Base-by-base conservation (phyloP, 2,888 invertebrate species). In the Megalurothrips usitatus region DNA sequence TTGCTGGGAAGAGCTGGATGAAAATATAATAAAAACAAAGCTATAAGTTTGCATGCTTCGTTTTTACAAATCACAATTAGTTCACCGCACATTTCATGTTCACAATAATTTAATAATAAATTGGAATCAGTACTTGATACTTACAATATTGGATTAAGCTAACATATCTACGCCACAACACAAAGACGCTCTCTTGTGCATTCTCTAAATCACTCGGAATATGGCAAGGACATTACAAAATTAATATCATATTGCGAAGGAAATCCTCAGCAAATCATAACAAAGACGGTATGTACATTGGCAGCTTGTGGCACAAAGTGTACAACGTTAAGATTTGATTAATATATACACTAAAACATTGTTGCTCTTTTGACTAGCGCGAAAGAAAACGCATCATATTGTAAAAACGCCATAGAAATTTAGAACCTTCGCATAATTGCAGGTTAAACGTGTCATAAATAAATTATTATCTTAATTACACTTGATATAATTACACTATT, bases 331-430 rank as follows among this genome's bases (percentile, higher is more conserved):
- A 26, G 19, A 19, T 58, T 6, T 23, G 68, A 12, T 26, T 23
- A 23, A 75, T 75, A 75, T 75, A 23, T 23, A 75, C 68, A 75
- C 26, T 75, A 26, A 75, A 75, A 75, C 58, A 23, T 75, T 75
- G 68, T 75, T 75, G 68, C 68, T 75, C 68, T 75, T 75, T 75
- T 75, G 68, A 75, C 68, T 75, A 75, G 68, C 68, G 68, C 68
- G 68, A 75, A 75, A 26, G 23, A 75, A 23, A 75, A 75, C 68
- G 26, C 68, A 75, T 75, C 23, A 26, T 75, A 26, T 75, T 12
- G 4, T 26, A 26, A 75, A 75, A 12, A 23, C 68, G 23, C 68
- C 12, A 26, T 26, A 75, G 23, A 75, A 75, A 68, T n/a, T 75
- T 75, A 58, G 68, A 26, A 75, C 26, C 26, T 75, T 75, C 23